phyloP scores from a whole-genome alignment of 2,888 invertebrate genomes.

The Tipula lateralis region DNA sequence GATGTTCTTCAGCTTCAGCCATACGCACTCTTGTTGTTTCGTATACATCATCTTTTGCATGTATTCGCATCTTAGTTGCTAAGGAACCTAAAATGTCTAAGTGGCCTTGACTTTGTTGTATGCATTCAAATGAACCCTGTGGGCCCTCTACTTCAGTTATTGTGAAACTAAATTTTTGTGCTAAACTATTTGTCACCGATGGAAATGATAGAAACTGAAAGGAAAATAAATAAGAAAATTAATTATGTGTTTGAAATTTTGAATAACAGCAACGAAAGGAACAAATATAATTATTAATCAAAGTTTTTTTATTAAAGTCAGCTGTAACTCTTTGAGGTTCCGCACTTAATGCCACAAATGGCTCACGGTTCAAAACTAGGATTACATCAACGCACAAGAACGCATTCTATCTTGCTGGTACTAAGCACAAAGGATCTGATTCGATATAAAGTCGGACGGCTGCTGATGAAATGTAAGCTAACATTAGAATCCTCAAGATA shows the following conservation, averaged over 20 bases:
- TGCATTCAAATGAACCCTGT: constrained; percentile 91
- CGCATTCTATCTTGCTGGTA: no score
- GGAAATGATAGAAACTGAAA: constrained; percentile 72
- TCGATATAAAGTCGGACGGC: no score
- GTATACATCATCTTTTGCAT: constrained; percentile 94
- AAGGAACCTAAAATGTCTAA: constrained; percentile 81
- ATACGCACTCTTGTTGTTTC: constrained; percentile 87
- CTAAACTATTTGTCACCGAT: constrained; percentile 48
- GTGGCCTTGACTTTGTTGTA: constrained; percentile 64
- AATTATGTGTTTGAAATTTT: no score
- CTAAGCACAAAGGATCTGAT: no score
- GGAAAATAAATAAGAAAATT: constrained; percentile 43
- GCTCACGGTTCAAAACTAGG: no score
- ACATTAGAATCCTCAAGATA: no score
- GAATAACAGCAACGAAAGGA: not conserved
- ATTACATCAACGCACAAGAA: no score
- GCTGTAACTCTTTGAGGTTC: no score
- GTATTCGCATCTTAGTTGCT: constrained; percentile 83
- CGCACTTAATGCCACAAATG: no score
- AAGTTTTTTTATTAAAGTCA: not conserved
- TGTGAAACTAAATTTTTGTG: constrained; percentile 48
- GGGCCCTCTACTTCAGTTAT: constrained; percentile 68
- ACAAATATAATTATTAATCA: not conserved
- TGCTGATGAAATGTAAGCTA: no score
- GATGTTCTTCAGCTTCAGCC: constrained; percentile 86